Evolutionary conservation across 1,140 invertebrate genomes (phyloP).

Genomic region (Anadara kagoshimensis): DNA sequence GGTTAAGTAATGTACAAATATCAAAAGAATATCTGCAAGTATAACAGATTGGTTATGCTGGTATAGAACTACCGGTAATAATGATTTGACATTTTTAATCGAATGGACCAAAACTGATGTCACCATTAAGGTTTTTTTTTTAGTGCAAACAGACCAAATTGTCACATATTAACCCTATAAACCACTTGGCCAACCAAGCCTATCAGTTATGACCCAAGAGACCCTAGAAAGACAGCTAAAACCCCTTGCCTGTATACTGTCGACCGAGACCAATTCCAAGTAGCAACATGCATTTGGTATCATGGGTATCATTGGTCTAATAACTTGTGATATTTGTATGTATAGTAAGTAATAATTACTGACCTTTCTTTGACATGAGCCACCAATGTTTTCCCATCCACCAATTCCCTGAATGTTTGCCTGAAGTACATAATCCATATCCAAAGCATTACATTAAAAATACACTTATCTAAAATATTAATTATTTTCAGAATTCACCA

Average conservation of each 20-base stretch:
- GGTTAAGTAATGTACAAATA: too few relatives aligned
- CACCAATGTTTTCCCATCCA: conserved; percentile 57
- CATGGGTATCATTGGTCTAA: neutral
- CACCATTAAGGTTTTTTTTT: too few relatives aligned
- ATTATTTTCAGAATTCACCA: neutral
- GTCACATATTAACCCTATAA: neutral
- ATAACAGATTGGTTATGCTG: too few relatives aligned
- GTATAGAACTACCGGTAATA: too few relatives aligned
- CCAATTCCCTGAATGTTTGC: conserved; percentile 36
- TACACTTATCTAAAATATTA: neutral
- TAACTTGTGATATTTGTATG: neutral
- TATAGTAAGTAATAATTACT: conserved; percentile 1
- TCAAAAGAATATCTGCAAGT: too few relatives aligned
- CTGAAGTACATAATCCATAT: conserved; percentile 42
- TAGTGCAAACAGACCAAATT: too few relatives aligned
- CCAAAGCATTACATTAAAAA: neutral
- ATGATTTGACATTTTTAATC: too few relatives aligned
- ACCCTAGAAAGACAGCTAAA: neutral
- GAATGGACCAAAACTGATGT: too few relatives aligned
- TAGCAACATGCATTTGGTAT: neutral
- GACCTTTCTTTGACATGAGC: conserved; percentile 51
- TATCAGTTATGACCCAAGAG: neutral
- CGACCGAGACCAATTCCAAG: neutral
- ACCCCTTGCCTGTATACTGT: too few relatives aligned
- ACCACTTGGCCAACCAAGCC: neutral